Conservation (phyloP, 2,797 vertebrate genomes). For the Leptoclinus maculatus region DNA sequence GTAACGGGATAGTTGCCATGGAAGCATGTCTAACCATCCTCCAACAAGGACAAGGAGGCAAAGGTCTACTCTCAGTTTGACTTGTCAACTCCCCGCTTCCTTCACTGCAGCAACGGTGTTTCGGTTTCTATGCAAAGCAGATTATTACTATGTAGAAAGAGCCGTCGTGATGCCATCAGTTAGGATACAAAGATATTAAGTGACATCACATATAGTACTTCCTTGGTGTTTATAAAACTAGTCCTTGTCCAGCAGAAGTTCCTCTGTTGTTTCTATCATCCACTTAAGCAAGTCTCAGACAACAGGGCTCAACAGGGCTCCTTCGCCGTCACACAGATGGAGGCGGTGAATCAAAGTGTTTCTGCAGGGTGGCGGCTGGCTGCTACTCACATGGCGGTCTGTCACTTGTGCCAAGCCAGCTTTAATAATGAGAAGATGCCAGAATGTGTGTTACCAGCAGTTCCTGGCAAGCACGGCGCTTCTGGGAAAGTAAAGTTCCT, state of each 20-base stretch:
- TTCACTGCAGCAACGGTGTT: neutral
- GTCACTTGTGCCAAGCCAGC: constrained; percentile 41
- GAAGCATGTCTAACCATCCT: constrained; percentile 29
- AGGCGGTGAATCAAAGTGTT: constrained; percentile 52
- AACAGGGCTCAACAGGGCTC: constrained; percentile 7
- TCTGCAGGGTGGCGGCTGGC: constrained; percentile 49
- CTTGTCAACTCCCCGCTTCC: constrained; percentile 33
- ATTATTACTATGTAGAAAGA: neutral
- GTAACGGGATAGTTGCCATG: constrained; percentile 41
- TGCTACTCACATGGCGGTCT: constrained; percentile 44
- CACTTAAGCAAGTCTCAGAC: constrained; percentile 16
- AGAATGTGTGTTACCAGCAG: constrained; percentile 38
- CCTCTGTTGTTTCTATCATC: neutral
- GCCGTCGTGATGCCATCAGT: neutral
- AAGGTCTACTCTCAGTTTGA: constrained; percentile 43
- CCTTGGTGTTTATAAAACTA: neutral
- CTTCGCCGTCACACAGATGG: constrained; percentile 22
- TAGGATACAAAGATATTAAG: neutral
- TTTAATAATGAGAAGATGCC: constrained; percentile 72
- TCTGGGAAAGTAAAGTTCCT: constrained; percentile 21
- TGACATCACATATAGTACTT: neutral
- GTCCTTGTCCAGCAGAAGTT: neutral
- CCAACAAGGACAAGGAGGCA: constrained; percentile 9
- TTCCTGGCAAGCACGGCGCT: neutral
- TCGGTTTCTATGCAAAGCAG: neutral